These are phyloP conservation scores for Diorhabda elongata DNA, from an alignment of 1,140 invertebrate genomes.

Conservation along the genomic window DNA sequence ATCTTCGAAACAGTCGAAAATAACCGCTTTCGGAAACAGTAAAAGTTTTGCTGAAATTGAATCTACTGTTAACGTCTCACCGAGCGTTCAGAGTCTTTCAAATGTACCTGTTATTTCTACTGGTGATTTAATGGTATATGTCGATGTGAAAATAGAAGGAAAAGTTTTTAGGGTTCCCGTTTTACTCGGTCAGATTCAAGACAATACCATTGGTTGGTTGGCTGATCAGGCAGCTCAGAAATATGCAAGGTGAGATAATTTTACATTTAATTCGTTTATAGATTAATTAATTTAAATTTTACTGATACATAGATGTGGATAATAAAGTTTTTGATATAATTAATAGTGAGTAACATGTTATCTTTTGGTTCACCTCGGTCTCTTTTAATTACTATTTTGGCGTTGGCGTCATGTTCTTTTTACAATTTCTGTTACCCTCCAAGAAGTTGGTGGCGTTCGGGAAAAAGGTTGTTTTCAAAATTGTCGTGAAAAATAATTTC, in stretches of 20 bases:
- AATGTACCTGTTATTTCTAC: not conserved
- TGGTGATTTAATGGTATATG: constrained; percentile 42
- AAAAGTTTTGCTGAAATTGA: constrained; percentile 19
- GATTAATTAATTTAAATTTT: no score
- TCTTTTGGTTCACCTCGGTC: no score
- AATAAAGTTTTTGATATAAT: no score
- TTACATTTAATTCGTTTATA: no score
- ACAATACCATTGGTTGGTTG: constrained; percentile 63
- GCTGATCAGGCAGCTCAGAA: constrained; percentile 63
- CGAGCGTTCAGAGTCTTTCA: constrained; percentile 4
- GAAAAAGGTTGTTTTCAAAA: no score
- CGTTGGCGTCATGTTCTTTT: no score
- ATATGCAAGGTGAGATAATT: constrained; percentile 57
- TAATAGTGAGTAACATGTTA: no score
- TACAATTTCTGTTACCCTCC: no score
- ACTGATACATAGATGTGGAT: no score
- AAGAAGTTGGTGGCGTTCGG: no score
- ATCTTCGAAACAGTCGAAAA: constrained; percentile 25
- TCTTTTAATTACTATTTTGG: no score
- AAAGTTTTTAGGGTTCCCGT: constrained; percentile 62
- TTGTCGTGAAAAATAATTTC: no score
- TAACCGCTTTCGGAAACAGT: constrained; percentile 26
- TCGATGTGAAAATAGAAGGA: constrained; percentile 61
- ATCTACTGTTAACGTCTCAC: constrained; percentile 14
- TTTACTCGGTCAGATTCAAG: constrained; percentile 54